phyloP scores from a whole-genome alignment of 1,140 invertebrate species.

The Achroia grisella region DNA sequence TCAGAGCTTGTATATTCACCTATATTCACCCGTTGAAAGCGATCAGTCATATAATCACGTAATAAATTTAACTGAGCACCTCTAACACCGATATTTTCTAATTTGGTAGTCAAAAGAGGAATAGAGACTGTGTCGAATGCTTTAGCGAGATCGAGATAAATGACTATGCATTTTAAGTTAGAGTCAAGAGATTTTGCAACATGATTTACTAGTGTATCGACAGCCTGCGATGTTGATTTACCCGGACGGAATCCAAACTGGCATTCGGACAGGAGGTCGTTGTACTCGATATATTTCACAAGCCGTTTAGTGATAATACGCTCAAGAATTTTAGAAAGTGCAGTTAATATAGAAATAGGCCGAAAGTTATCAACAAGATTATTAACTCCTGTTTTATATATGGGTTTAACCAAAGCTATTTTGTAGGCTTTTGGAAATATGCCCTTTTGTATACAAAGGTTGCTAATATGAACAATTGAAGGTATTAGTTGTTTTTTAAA shows the following conservation, averaged over 20 bases:
- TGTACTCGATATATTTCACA: background rate
- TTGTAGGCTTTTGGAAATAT: slow-evolving; percentile 6
- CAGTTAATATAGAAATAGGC: slow-evolving; percentile 5
- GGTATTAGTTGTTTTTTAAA: background rate
- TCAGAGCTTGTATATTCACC: background rate
- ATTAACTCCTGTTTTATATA: slow-evolving; percentile 2
- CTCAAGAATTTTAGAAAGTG: slow-evolving; percentile 7
- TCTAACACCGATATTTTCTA: background rate
- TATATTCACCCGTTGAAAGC: background rate
- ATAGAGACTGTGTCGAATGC: too few species aligned
- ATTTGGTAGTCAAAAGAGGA: background rate
- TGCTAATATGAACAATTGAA: slow-evolving; percentile 5
- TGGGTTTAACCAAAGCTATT: slow-evolving; percentile 2
- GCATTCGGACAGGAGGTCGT: slow-evolving; percentile 3
- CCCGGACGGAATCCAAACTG: slow-evolving; percentile 8
- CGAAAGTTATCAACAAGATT: slow-evolving; percentile 5
- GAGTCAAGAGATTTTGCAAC: background rate
- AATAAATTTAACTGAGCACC: background rate
- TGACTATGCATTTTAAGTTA: background rate
- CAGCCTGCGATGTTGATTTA: background rate
- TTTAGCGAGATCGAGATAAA: background rate
- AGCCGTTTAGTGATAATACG: slow-evolving; percentile 2
- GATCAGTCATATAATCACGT: too few species aligned
- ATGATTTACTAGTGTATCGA: background rate
- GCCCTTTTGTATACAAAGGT: slow-evolving; percentile 3